Percentiles rank a stretch among this genome's conserved stretches.
Evolutionary conservation across 2,797 vertebrate genomes (phyloP).

Genomic region (Capromys pilorides): DNA sequence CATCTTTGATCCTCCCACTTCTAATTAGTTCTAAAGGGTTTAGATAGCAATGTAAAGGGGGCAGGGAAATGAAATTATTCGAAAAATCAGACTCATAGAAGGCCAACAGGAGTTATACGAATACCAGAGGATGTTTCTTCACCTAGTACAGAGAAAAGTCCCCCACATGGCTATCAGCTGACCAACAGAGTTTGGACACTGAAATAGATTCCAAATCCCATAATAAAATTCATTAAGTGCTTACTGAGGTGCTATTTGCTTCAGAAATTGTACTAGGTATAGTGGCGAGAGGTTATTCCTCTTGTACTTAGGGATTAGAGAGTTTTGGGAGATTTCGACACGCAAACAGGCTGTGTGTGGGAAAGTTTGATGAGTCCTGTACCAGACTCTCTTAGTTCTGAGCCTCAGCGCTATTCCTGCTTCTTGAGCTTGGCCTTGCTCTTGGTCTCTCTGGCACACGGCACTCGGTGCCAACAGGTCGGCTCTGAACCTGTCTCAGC

Average conservation of each 20-base stretch:
- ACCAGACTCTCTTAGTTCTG: not conserved
- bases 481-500: not conserved
- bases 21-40: conserved; percentile 86
- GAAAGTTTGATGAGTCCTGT: not conserved
- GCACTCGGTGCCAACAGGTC: not conserved
- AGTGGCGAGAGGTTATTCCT: not conserved
- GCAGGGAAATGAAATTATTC: conserved; percentile 84
- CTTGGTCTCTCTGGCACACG: not conserved
- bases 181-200: not conserved
- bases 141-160: not conserved
- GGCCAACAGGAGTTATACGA: conserved; percentile 74
- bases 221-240: not conserved
- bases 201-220: conserved; percentile 29
- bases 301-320: not conserved
- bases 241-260: not conserved
- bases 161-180: conserved; percentile 18
- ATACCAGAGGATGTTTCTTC: conserved; percentile 35
- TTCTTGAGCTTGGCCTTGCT: not conserved
- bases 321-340: not conserved
- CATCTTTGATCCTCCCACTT: conserved; percentile 87
- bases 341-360: not conserved
- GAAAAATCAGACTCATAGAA: conserved; percentile 73
- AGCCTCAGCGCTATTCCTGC: not conserved
- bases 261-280: conserved; percentile 26
- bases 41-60: conserved; percentile 85